phyloP scores from a whole-genome alignment of 2,797 vertebrate genomes.

The Austrolebias charrua region DNA sequence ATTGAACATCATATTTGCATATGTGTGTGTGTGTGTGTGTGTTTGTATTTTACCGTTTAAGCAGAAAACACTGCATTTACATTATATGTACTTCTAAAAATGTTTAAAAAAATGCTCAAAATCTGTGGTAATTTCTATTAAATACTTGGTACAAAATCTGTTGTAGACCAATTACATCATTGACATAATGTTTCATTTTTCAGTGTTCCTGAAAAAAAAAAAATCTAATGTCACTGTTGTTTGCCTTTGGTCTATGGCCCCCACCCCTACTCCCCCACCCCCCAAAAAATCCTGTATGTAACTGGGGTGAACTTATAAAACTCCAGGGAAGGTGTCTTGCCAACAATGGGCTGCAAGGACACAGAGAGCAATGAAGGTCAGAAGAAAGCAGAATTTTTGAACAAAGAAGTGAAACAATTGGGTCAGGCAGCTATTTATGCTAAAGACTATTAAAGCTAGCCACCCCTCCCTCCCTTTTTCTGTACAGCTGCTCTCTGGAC shows the following conservation, averaged over 20 bases:
- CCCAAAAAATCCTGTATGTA: not conserved
- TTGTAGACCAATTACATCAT: no score
- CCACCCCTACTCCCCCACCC: no score
- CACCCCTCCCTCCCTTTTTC: not conserved
- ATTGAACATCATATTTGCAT: no score
- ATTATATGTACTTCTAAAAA: no score
- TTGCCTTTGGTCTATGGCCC: not conserved
- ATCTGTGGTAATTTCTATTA: no score
- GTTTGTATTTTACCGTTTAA: no score
- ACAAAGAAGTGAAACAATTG: not conserved
- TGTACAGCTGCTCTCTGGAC: not conserved
- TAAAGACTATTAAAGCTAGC: not conserved
- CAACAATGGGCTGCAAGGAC: not conserved
- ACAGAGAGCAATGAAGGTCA: not conserved
- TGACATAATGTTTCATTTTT: no score
- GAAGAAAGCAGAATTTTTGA: not conserved
- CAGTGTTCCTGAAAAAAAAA: not conserved
- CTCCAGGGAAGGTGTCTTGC: not conserved
- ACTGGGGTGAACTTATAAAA: not conserved
- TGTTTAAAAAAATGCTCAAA: no score
- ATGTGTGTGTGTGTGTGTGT: no score
- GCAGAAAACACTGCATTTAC: no score
- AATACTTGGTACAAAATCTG: no score
- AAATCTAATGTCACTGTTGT: not conserved
- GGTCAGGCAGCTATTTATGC: not conserved